Percentiles rank a stretch among this genome's conserved stretches.
Evolutionary conservation across 2,888 invertebrate genomes (phyloP).

Genomic region (Eristalis pertinax): DNA sequence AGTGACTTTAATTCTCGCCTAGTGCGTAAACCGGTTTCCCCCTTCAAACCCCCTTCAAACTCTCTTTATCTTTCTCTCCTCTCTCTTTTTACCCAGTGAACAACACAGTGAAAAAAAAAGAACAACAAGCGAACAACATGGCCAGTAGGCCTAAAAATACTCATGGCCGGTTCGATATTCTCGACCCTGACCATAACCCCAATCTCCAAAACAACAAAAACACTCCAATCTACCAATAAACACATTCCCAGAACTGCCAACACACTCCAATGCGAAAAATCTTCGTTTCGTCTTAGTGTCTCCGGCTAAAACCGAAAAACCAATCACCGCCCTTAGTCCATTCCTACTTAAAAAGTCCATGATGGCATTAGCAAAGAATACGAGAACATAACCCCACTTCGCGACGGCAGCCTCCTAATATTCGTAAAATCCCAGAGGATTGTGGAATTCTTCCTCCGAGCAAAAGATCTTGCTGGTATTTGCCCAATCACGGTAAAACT

Average conservation of each 20-base stretch:
- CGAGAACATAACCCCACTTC: neutral
- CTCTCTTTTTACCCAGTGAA: neutral
- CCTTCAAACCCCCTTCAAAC: neutral
- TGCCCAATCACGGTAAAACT: neutral
- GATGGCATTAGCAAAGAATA: neutral
- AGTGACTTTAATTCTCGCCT: neutral
- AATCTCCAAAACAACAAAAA: neutral
- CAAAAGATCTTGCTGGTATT: constrained; percentile 2
- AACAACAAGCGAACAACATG: neutral
- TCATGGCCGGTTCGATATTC: neutral
- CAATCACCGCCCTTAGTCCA: neutral
- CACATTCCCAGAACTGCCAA: neutral
- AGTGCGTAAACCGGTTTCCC: neutral
- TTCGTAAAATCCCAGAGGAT: neutral
- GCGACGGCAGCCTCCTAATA: neutral
- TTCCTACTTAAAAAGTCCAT: neutral
- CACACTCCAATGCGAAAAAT: neutral
- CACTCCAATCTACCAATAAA: neutral
- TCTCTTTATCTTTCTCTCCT: neutral
- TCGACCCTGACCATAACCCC: neutral
- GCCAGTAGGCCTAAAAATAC: neutral
- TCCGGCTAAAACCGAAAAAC: neutral
- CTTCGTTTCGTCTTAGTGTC: neutral
- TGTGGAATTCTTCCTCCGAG: constrained; percentile 1
- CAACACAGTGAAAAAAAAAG: neutral